Conservation (phyloP, 2,113 vertebrate species). For the Nansenia antarctica region DNA sequence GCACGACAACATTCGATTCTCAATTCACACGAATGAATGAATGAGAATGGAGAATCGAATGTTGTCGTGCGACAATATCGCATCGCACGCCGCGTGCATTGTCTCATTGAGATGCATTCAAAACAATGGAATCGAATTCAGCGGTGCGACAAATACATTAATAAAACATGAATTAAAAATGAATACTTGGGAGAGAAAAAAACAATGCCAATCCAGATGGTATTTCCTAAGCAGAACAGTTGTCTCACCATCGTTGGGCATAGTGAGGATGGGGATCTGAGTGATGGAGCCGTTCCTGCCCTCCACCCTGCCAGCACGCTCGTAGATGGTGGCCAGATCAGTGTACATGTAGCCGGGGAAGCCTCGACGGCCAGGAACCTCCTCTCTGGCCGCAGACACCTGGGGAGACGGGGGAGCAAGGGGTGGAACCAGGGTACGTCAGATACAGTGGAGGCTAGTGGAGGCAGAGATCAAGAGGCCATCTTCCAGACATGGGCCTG, state of each 20-base stretch:
- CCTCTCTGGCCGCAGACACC: constrained; percentile 76
- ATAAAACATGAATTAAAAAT: background rate
- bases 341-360: constrained; percentile 81
- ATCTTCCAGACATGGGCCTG: too few relatives aligned
- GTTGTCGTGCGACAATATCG: too few relatives aligned
- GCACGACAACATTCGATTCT: too few relatives aligned
- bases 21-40: too few relatives aligned
- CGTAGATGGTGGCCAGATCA: constrained; percentile 78
- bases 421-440: background rate
- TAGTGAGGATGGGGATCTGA: constrained; percentile 79
- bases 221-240: background rate
- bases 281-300: constrained; percentile 82
- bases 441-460: too few relatives aligned
- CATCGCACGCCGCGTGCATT: too few relatives aligned
- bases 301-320: constrained; percentile 74
- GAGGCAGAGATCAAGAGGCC: background rate
- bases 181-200: too few relatives aligned
- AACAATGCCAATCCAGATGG: background rate
- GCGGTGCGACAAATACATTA: background rate
- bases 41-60: too few relatives aligned
- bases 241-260: constrained; percentile 72
- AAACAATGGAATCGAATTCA: too few relatives aligned
- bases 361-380: constrained; percentile 72
- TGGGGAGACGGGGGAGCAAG: constrained; percentile 15
- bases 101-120: too few relatives aligned